A percentile compares a stretch with the other conserved stretches of the same genome.
Conservation (phyloP, 2,113 vertebrate genomes). For the Crypturellus undulatus region DNA sequence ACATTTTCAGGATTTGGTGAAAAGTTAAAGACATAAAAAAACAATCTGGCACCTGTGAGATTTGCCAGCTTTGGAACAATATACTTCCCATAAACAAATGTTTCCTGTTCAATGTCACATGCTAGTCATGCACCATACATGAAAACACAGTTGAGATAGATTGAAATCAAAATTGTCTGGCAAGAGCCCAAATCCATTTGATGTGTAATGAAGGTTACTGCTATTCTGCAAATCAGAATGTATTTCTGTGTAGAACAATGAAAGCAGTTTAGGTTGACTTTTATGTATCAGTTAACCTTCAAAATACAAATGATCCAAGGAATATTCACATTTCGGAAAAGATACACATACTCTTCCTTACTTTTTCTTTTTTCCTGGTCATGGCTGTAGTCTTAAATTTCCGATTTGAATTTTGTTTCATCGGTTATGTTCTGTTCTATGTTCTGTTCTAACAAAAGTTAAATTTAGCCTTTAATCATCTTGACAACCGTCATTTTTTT, state of each 20-base stretch:
- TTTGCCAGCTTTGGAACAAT: background rate
- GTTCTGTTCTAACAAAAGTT: background rate
- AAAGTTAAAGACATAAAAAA: background rate
- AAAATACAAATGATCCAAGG: background rate
- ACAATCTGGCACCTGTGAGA: background rate
- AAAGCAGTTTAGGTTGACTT: background rate
- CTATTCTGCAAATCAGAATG: background rate
- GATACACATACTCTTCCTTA: fast-evolving
- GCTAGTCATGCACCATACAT: background rate
- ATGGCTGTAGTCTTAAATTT: background rate
- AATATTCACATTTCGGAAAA: background rate
- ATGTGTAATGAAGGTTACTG: background rate
- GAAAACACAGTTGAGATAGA: background rate
- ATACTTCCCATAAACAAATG: background rate
- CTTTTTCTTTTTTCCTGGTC: too few species aligned
- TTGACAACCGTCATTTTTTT: background rate
- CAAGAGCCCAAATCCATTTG: background rate
- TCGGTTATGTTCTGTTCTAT: background rate
- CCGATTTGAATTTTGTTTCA: background rate
- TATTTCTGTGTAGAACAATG: background rate
- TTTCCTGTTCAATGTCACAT: background rate
- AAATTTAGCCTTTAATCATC: background rate
- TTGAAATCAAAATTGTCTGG: background rate
- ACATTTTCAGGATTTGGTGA: background rate
- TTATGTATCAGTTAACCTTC: background rate